These are phyloP conservation scores for Epirrita christyi DNA, from an alignment of 2,888 invertebrate genomes.

Conservation along the genomic window DNA sequence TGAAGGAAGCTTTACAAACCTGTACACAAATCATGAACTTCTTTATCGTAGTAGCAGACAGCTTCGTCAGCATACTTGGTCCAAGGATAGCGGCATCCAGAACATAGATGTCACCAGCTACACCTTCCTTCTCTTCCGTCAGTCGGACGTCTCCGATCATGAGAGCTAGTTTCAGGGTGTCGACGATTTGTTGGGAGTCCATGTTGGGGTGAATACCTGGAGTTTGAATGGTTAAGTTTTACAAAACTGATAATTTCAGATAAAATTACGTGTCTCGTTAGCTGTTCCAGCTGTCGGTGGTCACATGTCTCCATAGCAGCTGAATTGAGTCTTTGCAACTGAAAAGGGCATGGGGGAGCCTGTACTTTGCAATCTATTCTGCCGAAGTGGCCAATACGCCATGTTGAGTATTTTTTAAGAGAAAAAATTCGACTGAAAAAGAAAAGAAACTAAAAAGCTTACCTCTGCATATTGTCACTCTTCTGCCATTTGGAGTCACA, in stretches of 20 bases:
- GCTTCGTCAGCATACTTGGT: conserved; percentile 90
- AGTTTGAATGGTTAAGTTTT: too few relatives aligned
- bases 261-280: too few relatives aligned
- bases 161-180: conserved; percentile 90
- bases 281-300: too few relatives aligned
- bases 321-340: too few relatives aligned
- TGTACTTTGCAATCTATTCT: too few relatives aligned
- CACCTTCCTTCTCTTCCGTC: conserved; percentile 90
- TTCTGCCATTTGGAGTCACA: conserved; percentile 90
- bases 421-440: too few relatives aligned
- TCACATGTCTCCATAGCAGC: too few relatives aligned
- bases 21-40: conserved; percentile 94
- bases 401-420: too few relatives aligned
- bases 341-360: too few relatives aligned
- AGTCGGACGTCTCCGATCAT: conserved; percentile 94
- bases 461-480: conserved; percentile 89
- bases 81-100: conserved; percentile 91
- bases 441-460: too few relatives aligned
- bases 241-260: neutral
- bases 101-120: conserved; percentile 93
- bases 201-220: conserved; percentile 86
- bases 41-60: conserved; percentile 91
- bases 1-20: conserved; percentile 48
- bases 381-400: too few relatives aligned
- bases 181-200: conserved; percentile 88